phyloP scores from a whole-genome alignment of 2,888 invertebrate genomes.

The Stegophylla sp. region DNA sequence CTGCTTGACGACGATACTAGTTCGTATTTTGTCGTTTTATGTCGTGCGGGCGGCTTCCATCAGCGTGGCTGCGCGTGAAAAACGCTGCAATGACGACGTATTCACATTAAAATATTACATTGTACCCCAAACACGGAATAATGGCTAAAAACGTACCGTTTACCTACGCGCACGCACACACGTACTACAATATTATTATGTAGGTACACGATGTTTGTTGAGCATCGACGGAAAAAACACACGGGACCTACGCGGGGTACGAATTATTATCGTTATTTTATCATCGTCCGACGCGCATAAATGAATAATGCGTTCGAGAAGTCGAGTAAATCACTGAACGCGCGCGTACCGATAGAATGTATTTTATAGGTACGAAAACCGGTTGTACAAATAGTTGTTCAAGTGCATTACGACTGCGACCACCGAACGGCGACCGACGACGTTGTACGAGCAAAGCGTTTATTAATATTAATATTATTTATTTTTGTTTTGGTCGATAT shows the following conservation, averaged over 20 bases:
- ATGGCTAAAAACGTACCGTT: not conserved
- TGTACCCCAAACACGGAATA: not conserved
- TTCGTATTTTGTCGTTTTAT: too few species aligned
- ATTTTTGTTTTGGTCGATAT: too few species aligned
- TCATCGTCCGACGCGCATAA: not conserved
- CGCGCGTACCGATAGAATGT: not conserved
- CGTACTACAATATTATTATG: not conserved
- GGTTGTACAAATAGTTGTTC: constrained; percentile 52
- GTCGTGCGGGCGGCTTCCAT: too few species aligned
- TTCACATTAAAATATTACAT: too few species aligned
- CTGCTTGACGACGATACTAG: too few species aligned
- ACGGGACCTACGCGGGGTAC: not conserved
- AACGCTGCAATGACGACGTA: too few species aligned
- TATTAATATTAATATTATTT: too few species aligned
- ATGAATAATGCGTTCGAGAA: constrained; percentile 8
- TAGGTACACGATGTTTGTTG: too few species aligned
- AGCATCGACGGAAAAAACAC: too few species aligned
- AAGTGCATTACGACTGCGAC: constrained; percentile 62
- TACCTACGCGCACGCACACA: not conserved
- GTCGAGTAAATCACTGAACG: constrained; percentile 37
- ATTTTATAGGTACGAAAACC: constrained; percentile 14
- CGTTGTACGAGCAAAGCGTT: too few species aligned
- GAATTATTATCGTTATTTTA: not conserved
- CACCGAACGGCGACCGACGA: not conserved
- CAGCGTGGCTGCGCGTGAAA: not conserved